Percentiles rank a stretch among this genome's conserved stretches.
These are phyloP conservation scores for Xanthia togata DNA, from an alignment of 2,888 invertebrate genomes.

Conservation along the genomic window DNA sequence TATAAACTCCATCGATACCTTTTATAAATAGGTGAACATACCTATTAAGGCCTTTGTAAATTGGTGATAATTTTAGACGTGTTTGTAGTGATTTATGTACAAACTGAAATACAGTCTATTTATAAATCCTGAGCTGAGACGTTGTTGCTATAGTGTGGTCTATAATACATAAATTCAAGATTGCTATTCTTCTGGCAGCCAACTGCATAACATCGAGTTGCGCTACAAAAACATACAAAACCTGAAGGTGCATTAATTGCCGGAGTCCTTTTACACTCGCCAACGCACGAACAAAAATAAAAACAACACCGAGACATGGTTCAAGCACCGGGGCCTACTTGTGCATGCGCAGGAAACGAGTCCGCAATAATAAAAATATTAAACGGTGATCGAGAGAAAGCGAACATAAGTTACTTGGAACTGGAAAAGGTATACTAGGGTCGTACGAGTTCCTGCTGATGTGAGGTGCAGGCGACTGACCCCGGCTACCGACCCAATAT, in stretches of 20 bases:
- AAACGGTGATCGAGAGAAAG: conserved; percentile 71
- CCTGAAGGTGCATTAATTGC: conserved; percentile 70
- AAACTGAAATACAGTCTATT: conserved; percentile 52
- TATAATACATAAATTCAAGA: conserved; percentile 48
- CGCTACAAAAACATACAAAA: conserved; percentile 61
- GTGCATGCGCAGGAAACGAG: conserved; percentile 75
- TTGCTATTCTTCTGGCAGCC: conserved; percentile 49
- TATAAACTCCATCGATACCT: conserved; percentile 69
- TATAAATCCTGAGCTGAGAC: conserved; percentile 35
- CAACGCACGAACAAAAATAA: conserved; percentile 69
- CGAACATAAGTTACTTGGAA: conserved; percentile 71
- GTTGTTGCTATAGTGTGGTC: conserved; percentile 14
- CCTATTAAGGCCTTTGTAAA: conserved; percentile 65
- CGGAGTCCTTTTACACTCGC: conserved; percentile 65
- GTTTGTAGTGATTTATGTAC: conserved; percentile 57
- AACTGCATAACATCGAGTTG: conserved; percentile 50
- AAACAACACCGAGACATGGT: conserved; percentile 69
- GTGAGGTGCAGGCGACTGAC: conserved; percentile 78
- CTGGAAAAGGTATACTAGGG: conserved; percentile 66
- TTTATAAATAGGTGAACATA: conserved; percentile 67
- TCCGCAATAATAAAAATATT: conserved; percentile 72
- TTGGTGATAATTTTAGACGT: conserved; percentile 66
- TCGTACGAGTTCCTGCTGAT: conserved; percentile 64
- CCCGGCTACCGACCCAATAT: conserved; percentile 75
- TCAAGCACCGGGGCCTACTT: conserved; percentile 70